These are phyloP conservation scores for Nemotelus nigrinus DNA, from an alignment of 2,888 invertebrate species.

Conservation along the genomic window DNA sequence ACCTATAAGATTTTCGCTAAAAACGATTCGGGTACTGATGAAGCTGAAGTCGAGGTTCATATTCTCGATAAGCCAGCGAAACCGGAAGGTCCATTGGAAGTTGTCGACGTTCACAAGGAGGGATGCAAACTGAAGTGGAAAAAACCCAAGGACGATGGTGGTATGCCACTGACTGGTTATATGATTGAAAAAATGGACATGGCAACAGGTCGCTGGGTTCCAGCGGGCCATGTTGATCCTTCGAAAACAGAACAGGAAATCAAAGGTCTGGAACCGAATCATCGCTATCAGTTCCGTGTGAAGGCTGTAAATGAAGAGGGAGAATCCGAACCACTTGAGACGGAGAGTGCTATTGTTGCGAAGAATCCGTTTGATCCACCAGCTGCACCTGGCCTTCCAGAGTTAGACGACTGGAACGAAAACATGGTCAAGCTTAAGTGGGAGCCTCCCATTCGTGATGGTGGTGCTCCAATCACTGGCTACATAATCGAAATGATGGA, in stretches of 20 bases:
- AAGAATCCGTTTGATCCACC: conserved; percentile 97
- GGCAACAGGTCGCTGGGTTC: conserved; percentile 87
- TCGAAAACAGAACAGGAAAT: conserved; percentile 84
- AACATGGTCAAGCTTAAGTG: conserved; percentile 90
- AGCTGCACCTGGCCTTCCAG: conserved; percentile 88
- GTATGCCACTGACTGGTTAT: conserved; percentile 88
- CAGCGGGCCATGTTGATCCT: conserved; percentile 84
- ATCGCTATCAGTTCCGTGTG: conserved; percentile 97
- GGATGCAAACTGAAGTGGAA: conserved; percentile 94
- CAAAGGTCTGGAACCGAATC: conserved; percentile 88
- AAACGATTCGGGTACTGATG: conserved; percentile 93
- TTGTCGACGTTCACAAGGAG: conserved; percentile 90
- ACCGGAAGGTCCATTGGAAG: conserved; percentile 88
- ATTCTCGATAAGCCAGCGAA: conserved; percentile 73
- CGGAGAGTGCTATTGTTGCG: conserved; percentile 87
- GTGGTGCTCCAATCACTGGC: conserved; percentile 92
- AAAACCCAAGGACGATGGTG: conserved; percentile 96
- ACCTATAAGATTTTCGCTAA: conserved; percentile 91
- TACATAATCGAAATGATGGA: conserved; percentile 94
- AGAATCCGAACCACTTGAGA: conserved; percentile 93
- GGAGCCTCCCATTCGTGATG: conserved; percentile 89
- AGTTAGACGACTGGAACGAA: conserved; percentile 90
- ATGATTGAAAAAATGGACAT: conserved; percentile 95
- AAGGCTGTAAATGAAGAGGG: conserved; percentile 97
- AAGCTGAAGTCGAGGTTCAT: conserved; percentile 91